phyloP scores from a whole-genome alignment of 2,113 vertebrate genomes.

The Egretta garzetta region DNA sequence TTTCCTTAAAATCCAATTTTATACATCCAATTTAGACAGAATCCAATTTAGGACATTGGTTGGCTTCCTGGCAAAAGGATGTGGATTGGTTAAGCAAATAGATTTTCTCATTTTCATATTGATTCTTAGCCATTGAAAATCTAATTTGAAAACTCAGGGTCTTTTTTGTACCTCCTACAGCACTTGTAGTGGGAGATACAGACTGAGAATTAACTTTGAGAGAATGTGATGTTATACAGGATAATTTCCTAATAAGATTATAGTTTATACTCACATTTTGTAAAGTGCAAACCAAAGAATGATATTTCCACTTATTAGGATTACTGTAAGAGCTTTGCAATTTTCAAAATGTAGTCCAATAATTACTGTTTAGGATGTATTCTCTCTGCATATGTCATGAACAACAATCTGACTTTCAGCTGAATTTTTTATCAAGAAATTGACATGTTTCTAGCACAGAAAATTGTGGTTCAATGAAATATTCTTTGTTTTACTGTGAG shows the following conservation, averaged over 20 bases:
- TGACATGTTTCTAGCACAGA: neutral
- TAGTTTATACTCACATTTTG: neutral
- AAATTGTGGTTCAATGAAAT: neutral
- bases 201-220: neutral
- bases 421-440: neutral
- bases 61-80: neutral
- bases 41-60: slow-evolving; percentile 13
- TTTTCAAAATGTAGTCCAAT: neutral
- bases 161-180: neutral
- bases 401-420: neutral
- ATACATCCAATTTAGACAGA: slow-evolving; percentile 24
- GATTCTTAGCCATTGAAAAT: slow-evolving; percentile 24
- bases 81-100: slow-evolving; percentile 8
- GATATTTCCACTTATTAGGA: neutral
- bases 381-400: neutral
- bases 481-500: neutral
- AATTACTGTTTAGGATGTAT: neutral
- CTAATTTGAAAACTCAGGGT: slow-evolving; percentile 8
- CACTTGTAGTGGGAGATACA: neutral
- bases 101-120: slow-evolving; percentile 49
- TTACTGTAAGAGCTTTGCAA: neutral
- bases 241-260: neutral
- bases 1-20: slow-evolving; percentile 30
- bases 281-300: neutral
- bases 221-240: neutral